Base-by-base conservation (phyloP, 1,140 invertebrate genomes). In the Sogatella furcifera region DNA sequence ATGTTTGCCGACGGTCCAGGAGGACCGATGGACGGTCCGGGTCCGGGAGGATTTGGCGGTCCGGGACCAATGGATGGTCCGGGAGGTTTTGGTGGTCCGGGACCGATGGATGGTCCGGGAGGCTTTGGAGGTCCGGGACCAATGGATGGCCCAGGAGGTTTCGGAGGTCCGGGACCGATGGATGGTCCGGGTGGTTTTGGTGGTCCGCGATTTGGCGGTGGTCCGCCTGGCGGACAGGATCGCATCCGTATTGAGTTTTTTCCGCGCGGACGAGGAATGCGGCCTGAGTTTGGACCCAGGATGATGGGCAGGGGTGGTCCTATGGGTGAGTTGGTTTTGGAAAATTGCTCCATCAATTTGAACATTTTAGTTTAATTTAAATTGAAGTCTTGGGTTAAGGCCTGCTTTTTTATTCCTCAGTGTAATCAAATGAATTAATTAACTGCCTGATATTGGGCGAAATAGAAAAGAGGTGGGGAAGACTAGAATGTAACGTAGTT, bases 151-250 rank as follows among this genome's bases (percentile, higher is more conserved):
- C 58, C 58, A 14, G 54, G 53, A 5, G 34, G 34, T n/a, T n/a
- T n/a, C n/a, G n/a, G n/a, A n/a, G n/a, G n/a, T n/a, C n/a, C n/a
- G n/a, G n/a, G n/a, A 8, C 55, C 55, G 49, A 46, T 55, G 17
- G 46, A 53, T 6, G 24, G 60, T 42, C 49, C 52, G 69, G 2
- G 72, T 75, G n/a, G n/a, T n/a, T n/a, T n/a, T n/a, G n/a, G n/a
- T n/a, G n/a, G n/a, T n/a, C 66, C 72, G 75, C 70, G 74, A 74
- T 72, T 73, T 0, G 68, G 73, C 55, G 72, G 72, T 44, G 71
- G 72, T 0, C 70, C 73, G 59, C 76, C 76, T 52, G 58, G 53
- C 13, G 58, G 54, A 2, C 76, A 13, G 75, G 77, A 53, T 4
- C n/a, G 54, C 11, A 49, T 61, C 17, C 2, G 60, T 10, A 55